Conservation (phyloP, 2,797 vertebrate genomes). For the Enteromius fasciolatus region DNA sequence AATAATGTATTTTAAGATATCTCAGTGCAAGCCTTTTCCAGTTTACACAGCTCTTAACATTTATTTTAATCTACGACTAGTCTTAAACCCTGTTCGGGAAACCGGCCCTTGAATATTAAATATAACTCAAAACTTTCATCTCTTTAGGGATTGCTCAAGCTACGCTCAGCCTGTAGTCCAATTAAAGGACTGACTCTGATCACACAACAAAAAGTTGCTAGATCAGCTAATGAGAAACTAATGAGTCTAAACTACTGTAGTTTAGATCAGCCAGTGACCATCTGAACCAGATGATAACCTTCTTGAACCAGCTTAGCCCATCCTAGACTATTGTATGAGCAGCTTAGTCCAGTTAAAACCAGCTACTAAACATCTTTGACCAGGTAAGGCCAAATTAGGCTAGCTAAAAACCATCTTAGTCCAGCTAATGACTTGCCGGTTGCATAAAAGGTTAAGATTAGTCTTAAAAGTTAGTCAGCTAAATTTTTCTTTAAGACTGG, state of each 20-base stretch:
- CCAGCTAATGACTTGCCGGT: background rate
- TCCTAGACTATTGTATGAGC: background rate
- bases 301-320: background rate
- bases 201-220: constrained; percentile 5
- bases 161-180: background rate
- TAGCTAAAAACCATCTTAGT: background rate
- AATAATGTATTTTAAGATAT: no score
- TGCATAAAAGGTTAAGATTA: no score
- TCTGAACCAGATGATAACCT: background rate
- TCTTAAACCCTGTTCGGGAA: no score
- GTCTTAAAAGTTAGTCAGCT: no score
- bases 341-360: background rate
- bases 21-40: no score
- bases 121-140: background rate
- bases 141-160: background rate
- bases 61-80: no score
- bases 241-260: background rate
- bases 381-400: background rate
- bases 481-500: no score
- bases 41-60: no score
- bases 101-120: constrained; percentile 40
- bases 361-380: background rate
- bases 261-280: background rate
- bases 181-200: constrained; percentile 35
- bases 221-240: background rate